Conservation (phyloP, 2,113 vertebrate genomes). For the Mola mola region DNA sequence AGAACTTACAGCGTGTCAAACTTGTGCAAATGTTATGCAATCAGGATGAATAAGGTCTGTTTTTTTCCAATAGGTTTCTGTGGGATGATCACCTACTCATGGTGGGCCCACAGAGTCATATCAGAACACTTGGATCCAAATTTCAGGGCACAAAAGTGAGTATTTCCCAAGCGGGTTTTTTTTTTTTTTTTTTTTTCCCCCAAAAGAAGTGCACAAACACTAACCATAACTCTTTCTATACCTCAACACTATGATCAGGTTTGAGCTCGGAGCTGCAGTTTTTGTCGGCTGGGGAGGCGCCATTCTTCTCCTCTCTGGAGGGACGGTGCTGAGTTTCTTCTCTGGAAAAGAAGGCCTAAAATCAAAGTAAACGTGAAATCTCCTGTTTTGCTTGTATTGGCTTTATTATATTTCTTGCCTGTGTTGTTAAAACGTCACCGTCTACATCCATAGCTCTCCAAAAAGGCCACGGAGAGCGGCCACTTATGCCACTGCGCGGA, state of each 20-base stretch:
- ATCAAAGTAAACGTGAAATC: conserved; percentile 55
- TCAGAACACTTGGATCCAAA: conserved; percentile 90
- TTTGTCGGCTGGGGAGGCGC: conserved; percentile 96
- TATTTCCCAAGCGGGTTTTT: not conserved
- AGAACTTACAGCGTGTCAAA: not conserved
- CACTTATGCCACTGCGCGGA: conserved; percentile 49
- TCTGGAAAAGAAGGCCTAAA: conserved; percentile 74
- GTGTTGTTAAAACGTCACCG: not conserved
- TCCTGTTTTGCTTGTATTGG: not conserved
- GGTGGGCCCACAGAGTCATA: conserved; percentile 90
- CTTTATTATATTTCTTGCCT: not conserved
- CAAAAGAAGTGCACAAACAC: no score
- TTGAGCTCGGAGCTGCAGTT: conserved; percentile 92
- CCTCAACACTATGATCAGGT: conserved; percentile 58
- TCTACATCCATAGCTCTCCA: conserved; percentile 38
- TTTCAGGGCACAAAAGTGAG: conserved; percentile 91
- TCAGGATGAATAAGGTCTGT: not conserved
- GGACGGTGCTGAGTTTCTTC: conserved; percentile 86
- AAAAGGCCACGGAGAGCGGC: conserved; percentile 22
- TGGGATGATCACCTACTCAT: conserved; percentile 92
- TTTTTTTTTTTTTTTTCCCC: not conserved
- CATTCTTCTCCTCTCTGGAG: conserved; percentile 88
- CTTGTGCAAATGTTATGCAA: not conserved
- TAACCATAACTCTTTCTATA: not conserved
- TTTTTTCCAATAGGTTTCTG: conserved; percentile 82